Evolutionary conservation across 2,888 invertebrate genomes (phyloP), one percentile per base, ranked within the genome.

Genomic region (Zaprionus lineosus): DNA sequence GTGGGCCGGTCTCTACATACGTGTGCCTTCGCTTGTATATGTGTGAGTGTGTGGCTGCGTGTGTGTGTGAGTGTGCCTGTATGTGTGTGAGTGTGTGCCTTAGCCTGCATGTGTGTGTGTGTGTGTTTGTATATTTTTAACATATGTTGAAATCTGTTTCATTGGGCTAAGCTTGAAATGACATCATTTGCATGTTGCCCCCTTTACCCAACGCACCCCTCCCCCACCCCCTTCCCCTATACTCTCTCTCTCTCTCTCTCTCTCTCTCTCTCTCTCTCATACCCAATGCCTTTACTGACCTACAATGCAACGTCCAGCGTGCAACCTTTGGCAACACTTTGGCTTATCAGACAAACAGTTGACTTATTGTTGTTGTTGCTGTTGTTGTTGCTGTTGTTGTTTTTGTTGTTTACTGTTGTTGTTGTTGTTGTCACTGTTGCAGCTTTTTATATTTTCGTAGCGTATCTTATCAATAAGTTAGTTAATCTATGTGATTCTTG

Each of bases 101-200:
- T 15, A 34, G 36, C 18, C 16, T 21, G 29, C 18, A 12, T 46
- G 33, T 57, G 16, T 36, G 33, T 44, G 14, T 19, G 36, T 31
- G 29, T 39, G 43, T 48, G 31, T n/a, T n/a, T 8, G 57, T 83
- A 56, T 81, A 81, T 84, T 81, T 81, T 74, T 74, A 76, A 60
- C 64, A 57, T 50, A 62, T 47, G 62, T 46, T 40, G 51, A 47
- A 64, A 78, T 64, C 67, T 78, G 82, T 78, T 75, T 75, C 84
- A 77, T 73, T 77, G 70, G 81, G 77, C 75, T 73, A 79, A 75
- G 73, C 70, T 52, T 62, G 46, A 9, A 53, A 48, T 74, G 78
- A 82, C 82, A 81, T 60, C 52, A 79, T 71, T 66, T 48, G 41
- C 51, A 56, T 44, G 57, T 24, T n/a, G n/a, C n/a, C n/a, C n/a